Base-by-base conservation (phyloP, 2,888 invertebrate species). In the Dasypogon diadema region DNA sequence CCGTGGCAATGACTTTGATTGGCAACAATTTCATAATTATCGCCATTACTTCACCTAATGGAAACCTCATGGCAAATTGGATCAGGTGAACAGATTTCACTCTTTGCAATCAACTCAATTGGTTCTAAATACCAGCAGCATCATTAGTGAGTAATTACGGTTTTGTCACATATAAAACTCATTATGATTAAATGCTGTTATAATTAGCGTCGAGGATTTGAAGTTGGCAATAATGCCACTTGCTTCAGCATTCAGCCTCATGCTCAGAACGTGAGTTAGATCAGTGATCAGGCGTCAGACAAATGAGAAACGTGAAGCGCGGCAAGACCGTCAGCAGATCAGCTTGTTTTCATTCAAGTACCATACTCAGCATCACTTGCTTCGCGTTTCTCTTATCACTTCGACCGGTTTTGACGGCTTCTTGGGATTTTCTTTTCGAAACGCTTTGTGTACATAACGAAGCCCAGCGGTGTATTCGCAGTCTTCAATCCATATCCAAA, bases 321-420 rank as follows among this genome's bases (percentile, higher is more conserved):
- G 65, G 65, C 6, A 12, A n/a, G 8, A 22, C 14, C 65, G 4
- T 48, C 8, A 46, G 14, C 46, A 14, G 48, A 65, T 48, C 46
- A 42, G 22, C 65, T 46, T 48, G 21, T 22, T 46, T 65, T 46
- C 21, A 8, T 65, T 34, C 1, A 18, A 18, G 18, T 42, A 12
- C 2, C 2, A 12, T 12, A 26, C 10, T 18, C 21, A 10, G 12
- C 22, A 21, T 2, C 21, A 37, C 24, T 63, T 22, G 42, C 18
- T 46, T 42, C 48, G 65, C 42, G 65, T 60, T 60, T 60, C 65
- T 65, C 65, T 65, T 65, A 65, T 65, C 65, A 65, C 22, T 22
- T 18, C 22, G 48, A 65, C 65, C 65, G 65, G 65, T 65, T 65
- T 48, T 48, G 46, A 22, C 46, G 65, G 65, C 65, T 65, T 48